Base-by-base conservation (phyloP, 2,113 vertebrate genomes). In the Corvus hawaiiensis region DNA sequence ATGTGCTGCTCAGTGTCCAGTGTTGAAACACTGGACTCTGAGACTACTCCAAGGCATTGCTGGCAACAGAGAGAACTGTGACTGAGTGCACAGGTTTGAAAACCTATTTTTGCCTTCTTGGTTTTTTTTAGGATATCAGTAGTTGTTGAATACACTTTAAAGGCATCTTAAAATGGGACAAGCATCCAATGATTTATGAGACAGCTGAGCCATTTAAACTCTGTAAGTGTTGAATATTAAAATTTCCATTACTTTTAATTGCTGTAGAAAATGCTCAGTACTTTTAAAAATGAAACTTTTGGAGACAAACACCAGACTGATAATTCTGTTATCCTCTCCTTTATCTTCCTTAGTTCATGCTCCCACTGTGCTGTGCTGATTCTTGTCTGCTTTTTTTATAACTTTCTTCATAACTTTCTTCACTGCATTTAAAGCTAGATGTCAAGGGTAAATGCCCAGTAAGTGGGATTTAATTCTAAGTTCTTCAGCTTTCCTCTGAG, bases 21-120 rank as follows among this genome's bases (percentile, higher is more conserved):
- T 33, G 27, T 3, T 46, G 41, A 44, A 90, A 48, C 13, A 1
- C 16, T 32, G 52, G 28, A 17, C 32, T 43, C 32, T 1, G 3
- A 37, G 14, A 12, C 8, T 28, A 18, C n/a, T 26, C 13, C 51
- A 49, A 44, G 24, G 7, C 1, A 0, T 22, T 1, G 0, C 19
- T 69, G 33, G 13, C 23, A 9, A 14, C 6, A 44, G 10, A 49
- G 18, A 75, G 18, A 61, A 6, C 18, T 39, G 11, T 3, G 9
- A 26, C 19, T 30, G 13, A 58, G 4, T 15, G 4, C 13, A 21
- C 6, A 28, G 39, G 10, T 49, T 66, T 85, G 69, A 35, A 84
- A 85, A 39, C 10, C 16, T 26, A 4, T 1, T 48, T 80, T 68
- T 54, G 16, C 9, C 51, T 68, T 64, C n/a, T 61, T 66, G 5